Evolutionary conservation across 1,140 invertebrate genomes (phyloP).

Genomic region (Atta cephalotes): DNA sequence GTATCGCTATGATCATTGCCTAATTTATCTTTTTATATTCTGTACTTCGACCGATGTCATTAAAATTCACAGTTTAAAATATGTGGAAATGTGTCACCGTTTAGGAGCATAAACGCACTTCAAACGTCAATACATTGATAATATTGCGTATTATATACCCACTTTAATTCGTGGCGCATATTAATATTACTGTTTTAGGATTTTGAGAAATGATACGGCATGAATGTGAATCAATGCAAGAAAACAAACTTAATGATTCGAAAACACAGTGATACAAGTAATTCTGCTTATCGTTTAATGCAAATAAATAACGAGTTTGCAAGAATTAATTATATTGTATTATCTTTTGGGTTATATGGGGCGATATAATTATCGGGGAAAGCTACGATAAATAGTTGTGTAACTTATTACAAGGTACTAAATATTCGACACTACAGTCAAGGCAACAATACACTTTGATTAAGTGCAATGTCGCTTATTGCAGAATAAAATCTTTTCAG

Average conservation of each 20-base stretch:
- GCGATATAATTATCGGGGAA: slow-evolving; percentile 70
- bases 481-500: neutral
- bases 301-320: slow-evolving; percentile 77
- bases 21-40: slow-evolving; percentile 63
- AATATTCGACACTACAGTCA: slow-evolving; percentile 77
- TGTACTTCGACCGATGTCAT: slow-evolving; percentile 50
- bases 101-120: slow-evolving; percentile 69
- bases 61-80: slow-evolving; percentile 62
- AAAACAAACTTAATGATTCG: slow-evolving; percentile 76
- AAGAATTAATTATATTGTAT: slow-evolving; percentile 75
- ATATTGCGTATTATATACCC: slow-evolving; percentile 51
- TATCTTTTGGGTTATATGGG: slow-evolving; percentile 71
- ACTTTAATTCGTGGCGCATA: slow-evolving; percentile 61
- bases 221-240: slow-evolving; percentile 76
- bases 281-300: slow-evolving; percentile 76
- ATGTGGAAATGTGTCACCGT: slow-evolving; percentile 62
- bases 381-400: slow-evolving; percentile 63
- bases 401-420: slow-evolving; percentile 73
- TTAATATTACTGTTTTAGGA: slow-evolving; percentile 71
- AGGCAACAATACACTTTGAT: neutral
- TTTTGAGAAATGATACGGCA: slow-evolving; percentile 79
- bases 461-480: slow-evolving; percentile 21
- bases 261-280: slow-evolving; percentile 79
- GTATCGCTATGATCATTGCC: slow-evolving; percentile 71
- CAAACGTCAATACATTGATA: slow-evolving; percentile 66